Base-by-base conservation (phyloP, 2,113 vertebrate species). In the Prionailurus viverrinus region DNA sequence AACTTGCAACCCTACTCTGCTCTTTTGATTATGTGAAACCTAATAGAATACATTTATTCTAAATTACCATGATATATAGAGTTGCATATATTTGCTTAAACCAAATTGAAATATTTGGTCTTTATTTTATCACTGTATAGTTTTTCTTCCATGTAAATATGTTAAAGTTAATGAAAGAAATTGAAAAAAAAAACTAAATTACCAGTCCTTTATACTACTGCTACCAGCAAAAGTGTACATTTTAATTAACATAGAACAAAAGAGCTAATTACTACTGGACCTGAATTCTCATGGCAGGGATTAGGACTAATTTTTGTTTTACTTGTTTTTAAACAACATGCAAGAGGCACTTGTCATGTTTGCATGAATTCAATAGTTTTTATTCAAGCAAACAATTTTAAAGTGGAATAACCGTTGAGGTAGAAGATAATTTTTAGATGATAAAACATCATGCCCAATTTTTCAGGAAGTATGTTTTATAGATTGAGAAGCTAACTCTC, bases 221-320 rank as follows among this genome's bases (percentile, higher is more conserved):
- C 68, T 82, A 69, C 61, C 85, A 92, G 92, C 36, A 36, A 58
- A 96, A 91, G 7, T 68, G 14, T 78, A 71, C 71, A 84, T 92
- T 97, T 92, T 97, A 96, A 96, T 96, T 95, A 96, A 94, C n/a
- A 69, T 33, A 92, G 48, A 96, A 89, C 55, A 95, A 95, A 94
- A 41, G 25, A 91, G 61, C 41, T 96, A 96, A 96, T 97, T 98
- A 96, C 23, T 87, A 58, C 18, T 63, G 55, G 65, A 68, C 79
- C 68, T 55, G 87, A 82, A 71, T 95, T 96, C 27, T 95, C 58
- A 89, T 84, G 65, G 13, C 45, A 84, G 27, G 1, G 21, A 90
- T 90, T 81, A 80, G 16, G 9, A 83, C 11, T 68, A 63, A 79
- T 8, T 83, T 96, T 58, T 87, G 36, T 74, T 94, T 91, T 51